Evolutionary conservation across 92 coral and sea anemone genomes (phyloP), one percentile per base, ranked within the genome.

Genomic region (Plumapathes pennacea): DNA sequence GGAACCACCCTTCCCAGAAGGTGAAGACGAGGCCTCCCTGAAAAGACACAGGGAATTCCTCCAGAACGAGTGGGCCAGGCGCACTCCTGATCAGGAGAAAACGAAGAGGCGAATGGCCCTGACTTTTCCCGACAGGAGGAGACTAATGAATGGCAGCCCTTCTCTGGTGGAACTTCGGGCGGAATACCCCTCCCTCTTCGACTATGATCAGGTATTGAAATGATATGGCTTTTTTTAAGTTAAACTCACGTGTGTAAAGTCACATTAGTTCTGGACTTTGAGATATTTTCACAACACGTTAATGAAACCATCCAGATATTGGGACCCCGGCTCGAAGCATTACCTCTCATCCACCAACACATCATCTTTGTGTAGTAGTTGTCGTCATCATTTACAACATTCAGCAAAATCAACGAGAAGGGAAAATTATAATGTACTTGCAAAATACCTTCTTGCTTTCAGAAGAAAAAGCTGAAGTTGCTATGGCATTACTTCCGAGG

Each of bases 1-100:
- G 88, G 82, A 75, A 40, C 88, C 85, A 19, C 87, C 83, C 7
- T 80, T 28, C 37, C 79, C 87, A 44, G 94, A 85, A 29, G 88
- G 88, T 4, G 88, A 85, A 29, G 87, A 80, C 34, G 82, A 75
- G 37, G 55, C 51, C 2, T 81, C 95, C 0, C 48, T 86, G 60
- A 9, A 28, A 29, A 47, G 37, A 18, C 85, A 84, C 44, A 69
- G 51, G 29, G 72, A 69, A 2, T 50, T 60, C 12, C 27, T 64
- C 0, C 62, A 69, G 53, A 46, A 34, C 38, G 95, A 86, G 47
- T 62, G 76, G 71, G 17, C 14, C 4, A 75, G 58, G 22, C 38
- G 78, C 24, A 32, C 46, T 4, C 92, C 92, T 25, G 84, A 80
- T 33, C 11, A 20, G 51, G 44, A 4, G 0, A 80, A 56, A 31